Evolutionary conservation across 2,797 vertebrate species (phyloP).

Genomic region (Tachyglossus aculeatus): DNA sequence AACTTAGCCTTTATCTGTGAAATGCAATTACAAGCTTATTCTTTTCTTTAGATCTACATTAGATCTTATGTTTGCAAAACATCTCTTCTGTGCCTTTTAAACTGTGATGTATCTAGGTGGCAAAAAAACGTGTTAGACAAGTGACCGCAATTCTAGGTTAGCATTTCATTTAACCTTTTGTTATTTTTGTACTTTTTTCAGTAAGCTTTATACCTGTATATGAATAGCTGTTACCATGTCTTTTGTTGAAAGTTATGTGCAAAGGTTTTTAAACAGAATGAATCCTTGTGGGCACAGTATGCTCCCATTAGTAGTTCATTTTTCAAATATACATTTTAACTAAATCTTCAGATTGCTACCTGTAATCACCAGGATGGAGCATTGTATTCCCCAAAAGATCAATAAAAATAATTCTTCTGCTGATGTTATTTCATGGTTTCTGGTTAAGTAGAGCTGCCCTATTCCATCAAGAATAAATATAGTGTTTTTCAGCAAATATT

Average conservation of each 20-base stretch:
- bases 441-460: constrained; percentile 1
- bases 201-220: constrained; percentile 59
- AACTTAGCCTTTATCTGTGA: constrained; percentile 81
- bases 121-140: constrained; percentile 23
- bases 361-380: constrained; percentile 35
- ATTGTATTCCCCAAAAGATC: constrained; percentile 43
- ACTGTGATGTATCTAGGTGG: constrained; percentile 29
- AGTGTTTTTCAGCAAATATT: neutral
- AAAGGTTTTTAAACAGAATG: neutral
- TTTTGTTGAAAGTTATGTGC: neutral
- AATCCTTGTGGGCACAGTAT: constrained; percentile 9
- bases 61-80: constrained; percentile 68
- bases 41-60: constrained; percentile 69
- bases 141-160: constrained; percentile 35
- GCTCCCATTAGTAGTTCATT: too few relatives aligned
- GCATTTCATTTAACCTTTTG: constrained; percentile 45
- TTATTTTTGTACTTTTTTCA: constrained; percentile 49
- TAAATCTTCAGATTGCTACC: too few relatives aligned
- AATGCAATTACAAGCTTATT: constrained; percentile 56
- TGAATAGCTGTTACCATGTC: constrained; percentile 22
- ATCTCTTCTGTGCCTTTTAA: constrained; percentile 42
- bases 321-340: too few relatives aligned
- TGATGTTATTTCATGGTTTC: constrained; percentile 23
- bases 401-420: constrained; percentile 53
- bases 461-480: neutral